A percentile compares a stretch with the other conserved stretches of the same genome.
phyloP scores from a whole-genome alignment of 1,140 invertebrate genomes.

The Panagrolaimus sp. region DNA sequence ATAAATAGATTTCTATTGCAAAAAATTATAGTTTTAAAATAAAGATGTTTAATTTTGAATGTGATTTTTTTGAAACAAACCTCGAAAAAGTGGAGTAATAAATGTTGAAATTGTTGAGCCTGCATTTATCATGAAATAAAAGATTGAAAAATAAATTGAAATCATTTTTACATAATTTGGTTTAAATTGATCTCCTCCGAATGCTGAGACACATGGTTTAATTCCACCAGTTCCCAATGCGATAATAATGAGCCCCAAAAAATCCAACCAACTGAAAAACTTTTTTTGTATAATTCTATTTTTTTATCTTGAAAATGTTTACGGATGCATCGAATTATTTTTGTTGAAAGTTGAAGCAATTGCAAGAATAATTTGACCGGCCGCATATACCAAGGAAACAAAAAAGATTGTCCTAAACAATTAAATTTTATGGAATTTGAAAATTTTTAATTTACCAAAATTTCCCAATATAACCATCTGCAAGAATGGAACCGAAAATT shows the following conservation, averaged over 20 bases:
- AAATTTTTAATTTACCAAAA: constrained; percentile 61
- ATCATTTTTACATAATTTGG: constrained; percentile 64
- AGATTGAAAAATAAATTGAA: constrained; percentile 79
- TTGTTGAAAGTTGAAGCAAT: constrained; percentile 63
- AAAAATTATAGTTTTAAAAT: too few species aligned
- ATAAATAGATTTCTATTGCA: too few species aligned
- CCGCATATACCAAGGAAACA: constrained; percentile 69
- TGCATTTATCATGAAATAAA: constrained; percentile 86
- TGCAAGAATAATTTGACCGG: constrained; percentile 76
- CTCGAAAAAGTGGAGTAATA: constrained; percentile 75
- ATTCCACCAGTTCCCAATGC: constrained; percentile 94
- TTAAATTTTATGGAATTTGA: neutral
- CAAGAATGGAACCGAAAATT: constrained; percentile 77
- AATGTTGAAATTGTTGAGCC: constrained; percentile 83
- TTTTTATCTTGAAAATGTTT: constrained; percentile 61
- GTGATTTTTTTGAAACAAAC: neutral
- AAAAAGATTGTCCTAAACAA: constrained; percentile 55
- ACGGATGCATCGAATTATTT: constrained; percentile 65
- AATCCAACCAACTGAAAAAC: constrained; percentile 64
- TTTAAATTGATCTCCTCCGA: constrained; percentile 89
- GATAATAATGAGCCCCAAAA: constrained; percentile 92
- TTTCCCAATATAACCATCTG: constrained; percentile 78
- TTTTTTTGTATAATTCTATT: constrained; percentile 31
- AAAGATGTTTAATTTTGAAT: neutral
- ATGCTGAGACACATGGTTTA: constrained; percentile 84